phyloP scores from a whole-genome alignment of 2,113 vertebrate species.

The Hystrix brachyura region DNA sequence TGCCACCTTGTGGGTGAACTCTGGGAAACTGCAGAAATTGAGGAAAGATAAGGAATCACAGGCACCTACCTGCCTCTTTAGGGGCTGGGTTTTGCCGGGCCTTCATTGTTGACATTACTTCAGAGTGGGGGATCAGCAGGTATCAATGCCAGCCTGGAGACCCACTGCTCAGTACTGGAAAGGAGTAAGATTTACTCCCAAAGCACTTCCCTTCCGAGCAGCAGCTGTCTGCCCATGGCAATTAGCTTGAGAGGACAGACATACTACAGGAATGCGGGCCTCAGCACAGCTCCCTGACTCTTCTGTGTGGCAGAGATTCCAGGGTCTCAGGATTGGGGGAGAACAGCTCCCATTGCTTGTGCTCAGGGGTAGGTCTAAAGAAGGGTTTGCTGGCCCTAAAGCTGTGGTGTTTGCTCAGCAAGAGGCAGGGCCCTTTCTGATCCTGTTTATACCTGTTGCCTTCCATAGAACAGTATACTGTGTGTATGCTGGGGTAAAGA shows the following conservation, averaged over 20 bases:
- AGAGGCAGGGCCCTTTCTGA: background rate
- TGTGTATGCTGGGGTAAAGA: background rate
- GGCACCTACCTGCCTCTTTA: background rate
- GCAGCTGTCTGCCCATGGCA: background rate
- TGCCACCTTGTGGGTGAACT: background rate
- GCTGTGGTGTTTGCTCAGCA: background rate
- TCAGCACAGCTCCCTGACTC: background rate
- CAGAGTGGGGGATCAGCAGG: background rate
- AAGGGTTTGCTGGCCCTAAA: background rate
- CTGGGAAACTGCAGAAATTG: background rate
- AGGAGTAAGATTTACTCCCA: background rate
- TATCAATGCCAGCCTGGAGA: background rate
- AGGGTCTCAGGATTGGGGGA: background rate
- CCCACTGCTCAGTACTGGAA: background rate
- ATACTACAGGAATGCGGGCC: background rate
- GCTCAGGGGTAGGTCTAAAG: constrained; percentile 46
- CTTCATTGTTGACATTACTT: background rate
- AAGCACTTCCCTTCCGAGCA: background rate
- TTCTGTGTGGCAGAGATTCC: background rate
- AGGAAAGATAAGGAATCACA: background rate
- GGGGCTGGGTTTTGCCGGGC: background rate
- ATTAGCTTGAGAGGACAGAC: background rate
- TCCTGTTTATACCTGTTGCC: constrained; percentile 17
- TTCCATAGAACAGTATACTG: constrained; percentile 32
- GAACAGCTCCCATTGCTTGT: background rate